These are phyloP conservation scores for Pagrus major DNA, from an alignment of 2,113 vertebrate genomes.

Conservation along the genomic window DNA sequence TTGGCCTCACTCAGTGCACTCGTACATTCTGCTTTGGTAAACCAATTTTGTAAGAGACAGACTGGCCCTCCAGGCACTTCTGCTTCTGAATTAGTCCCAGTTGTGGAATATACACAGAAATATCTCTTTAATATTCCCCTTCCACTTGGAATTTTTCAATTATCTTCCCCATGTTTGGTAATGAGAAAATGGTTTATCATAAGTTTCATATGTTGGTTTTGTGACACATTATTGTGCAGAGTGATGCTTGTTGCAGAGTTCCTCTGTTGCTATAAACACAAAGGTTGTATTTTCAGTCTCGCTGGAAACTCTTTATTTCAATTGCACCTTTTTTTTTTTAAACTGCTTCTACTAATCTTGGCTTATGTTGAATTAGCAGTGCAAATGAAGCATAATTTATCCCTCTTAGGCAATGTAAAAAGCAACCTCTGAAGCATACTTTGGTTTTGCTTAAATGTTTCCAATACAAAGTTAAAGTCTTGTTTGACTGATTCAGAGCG, in stretches of 20 bases:
- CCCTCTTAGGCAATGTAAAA: constrained; percentile 43
- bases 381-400: constrained; percentile 61
- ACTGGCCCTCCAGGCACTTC: constrained; percentile 76
- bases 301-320: constrained; percentile 44
- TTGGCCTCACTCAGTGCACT: constrained; percentile 60
- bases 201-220: constrained; percentile 69
- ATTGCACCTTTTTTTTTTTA: constrained; percentile 34
- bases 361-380: constrained; percentile 64
- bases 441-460: constrained; percentile 52
- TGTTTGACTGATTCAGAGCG: constrained; percentile 29
- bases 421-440: constrained; percentile 28
- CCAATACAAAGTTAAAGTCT: constrained; percentile 20
- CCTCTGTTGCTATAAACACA: constrained; percentile 39
- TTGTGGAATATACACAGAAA: constrained; percentile 77
- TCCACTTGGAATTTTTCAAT: constrained; percentile 79
- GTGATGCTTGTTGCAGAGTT: constrained; percentile 32
- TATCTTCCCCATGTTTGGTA: constrained; percentile 75
- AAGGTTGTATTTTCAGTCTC: constrained; percentile 55
- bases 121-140: constrained; percentile 80
- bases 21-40: constrained; percentile 74
- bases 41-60: constrained; percentile 77
- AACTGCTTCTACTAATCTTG: constrained; percentile 51
- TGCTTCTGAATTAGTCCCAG: constrained; percentile 82
- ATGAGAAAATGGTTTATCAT: constrained; percentile 76
- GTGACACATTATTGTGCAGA: constrained; percentile 61